Percentiles rank a stretch among this genome's conserved stretches.
These are phyloP conservation scores for Mystacides longicornis DNA, from an alignment of 2,888 invertebrate species.

Conservation along the genomic window DNA sequence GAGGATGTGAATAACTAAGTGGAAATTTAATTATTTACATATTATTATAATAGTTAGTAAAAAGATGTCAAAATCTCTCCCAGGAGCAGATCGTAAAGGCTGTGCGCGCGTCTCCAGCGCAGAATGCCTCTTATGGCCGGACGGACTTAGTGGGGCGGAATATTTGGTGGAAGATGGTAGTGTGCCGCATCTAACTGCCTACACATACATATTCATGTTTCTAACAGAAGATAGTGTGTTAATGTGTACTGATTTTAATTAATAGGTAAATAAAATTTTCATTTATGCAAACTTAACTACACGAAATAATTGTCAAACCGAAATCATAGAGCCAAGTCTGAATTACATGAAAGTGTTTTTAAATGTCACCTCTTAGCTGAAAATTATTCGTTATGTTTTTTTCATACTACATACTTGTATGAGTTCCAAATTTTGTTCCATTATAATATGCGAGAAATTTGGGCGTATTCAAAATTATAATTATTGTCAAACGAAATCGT, in stretches of 20 bases:
- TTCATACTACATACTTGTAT: too few relatives aligned
- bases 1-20: too few relatives aligned
- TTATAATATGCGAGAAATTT: too few relatives aligned
- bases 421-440: too few relatives aligned
- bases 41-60: not conserved
- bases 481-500: too few relatives aligned
- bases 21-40: not conserved
- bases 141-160: constrained; percentile 12
- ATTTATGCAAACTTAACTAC: too few relatives aligned
- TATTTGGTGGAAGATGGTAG: constrained; percentile 13
- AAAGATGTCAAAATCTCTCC: not conserved
- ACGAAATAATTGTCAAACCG: too few relatives aligned
- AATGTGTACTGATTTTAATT: constrained; percentile 12
- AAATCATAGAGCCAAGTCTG: too few relatives aligned
- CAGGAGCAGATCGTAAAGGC: not conserved
- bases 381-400: too few relatives aligned
- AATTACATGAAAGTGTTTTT: too few relatives aligned
- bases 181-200: constrained; percentile 2
- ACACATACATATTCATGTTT: not conserved
- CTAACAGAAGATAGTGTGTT: constrained; percentile 10
- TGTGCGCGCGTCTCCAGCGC: constrained; percentile 9
- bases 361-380: too few relatives aligned
- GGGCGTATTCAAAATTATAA: too few relatives aligned
- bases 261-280: constrained; percentile 16
- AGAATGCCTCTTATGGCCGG: not conserved